phyloP scores from a whole-genome alignment of 2,113 vertebrate species.

The Pollachius pollachius region DNA sequence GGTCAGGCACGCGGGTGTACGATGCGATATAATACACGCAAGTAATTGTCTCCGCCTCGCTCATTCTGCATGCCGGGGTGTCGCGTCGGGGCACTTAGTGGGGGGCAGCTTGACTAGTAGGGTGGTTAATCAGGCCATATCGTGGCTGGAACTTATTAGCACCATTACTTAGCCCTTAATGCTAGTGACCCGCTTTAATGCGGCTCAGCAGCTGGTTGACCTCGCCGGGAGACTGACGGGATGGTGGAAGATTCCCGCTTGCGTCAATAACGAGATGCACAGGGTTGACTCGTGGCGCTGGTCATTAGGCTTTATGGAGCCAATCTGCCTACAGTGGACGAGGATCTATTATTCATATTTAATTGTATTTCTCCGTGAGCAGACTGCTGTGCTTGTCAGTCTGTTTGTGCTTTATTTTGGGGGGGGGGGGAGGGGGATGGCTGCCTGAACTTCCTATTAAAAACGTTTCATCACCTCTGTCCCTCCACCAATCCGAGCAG shows the following conservation, averaged over 20 bases:
- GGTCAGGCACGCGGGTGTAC: too few species aligned
- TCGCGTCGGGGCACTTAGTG: too few species aligned
- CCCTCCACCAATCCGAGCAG: too few species aligned
- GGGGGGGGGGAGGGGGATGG: too few species aligned
- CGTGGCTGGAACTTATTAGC: constrained; percentile 37
- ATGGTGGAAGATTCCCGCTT: constrained; percentile 10
- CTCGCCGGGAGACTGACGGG: constrained; percentile 32
- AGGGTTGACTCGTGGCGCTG: constrained; percentile 5
- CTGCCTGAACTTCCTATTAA: too few species aligned
- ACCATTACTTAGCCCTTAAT: constrained; percentile 52
- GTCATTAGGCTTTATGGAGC: constrained; percentile 34
- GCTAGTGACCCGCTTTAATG: constrained; percentile 42
- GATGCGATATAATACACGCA: too few species aligned
- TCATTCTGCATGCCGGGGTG: too few species aligned
- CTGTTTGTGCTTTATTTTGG: too few species aligned
- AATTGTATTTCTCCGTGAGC: constrained; percentile 1
- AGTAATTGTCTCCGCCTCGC: too few species aligned
- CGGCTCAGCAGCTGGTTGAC: constrained; percentile 34
- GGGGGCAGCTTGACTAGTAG: too few species aligned
- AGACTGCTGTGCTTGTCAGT: too few species aligned
- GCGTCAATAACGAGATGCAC: constrained; percentile 28
- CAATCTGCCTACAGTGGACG: constrained; percentile 23
- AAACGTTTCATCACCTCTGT: too few species aligned
- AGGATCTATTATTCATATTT: constrained; percentile 39
- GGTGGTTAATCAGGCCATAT: neutral